phyloP scores from a whole-genome alignment of 2,113 vertebrate species.

The Irena cyanogastra region DNA sequence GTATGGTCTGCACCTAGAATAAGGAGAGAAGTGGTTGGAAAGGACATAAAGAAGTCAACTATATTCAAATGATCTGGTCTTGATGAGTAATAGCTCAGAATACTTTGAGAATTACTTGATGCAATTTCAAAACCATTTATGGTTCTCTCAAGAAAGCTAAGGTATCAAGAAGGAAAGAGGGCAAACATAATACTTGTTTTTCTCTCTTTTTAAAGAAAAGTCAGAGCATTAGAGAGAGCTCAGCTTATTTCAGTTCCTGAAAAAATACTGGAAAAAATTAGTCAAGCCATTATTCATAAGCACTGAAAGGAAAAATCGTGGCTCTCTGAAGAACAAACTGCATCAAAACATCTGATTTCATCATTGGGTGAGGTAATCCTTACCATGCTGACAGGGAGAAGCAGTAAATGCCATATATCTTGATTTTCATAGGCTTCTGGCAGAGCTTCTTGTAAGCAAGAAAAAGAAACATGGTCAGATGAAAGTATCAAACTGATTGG shows the following conservation, averaged over 20 bases:
- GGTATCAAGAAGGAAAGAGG: background rate
- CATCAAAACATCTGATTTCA: slow-evolving; percentile 12
- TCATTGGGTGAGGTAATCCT: slow-evolving; percentile 20
- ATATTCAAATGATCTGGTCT: background rate
- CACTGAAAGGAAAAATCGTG: background rate
- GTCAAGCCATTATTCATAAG: background rate
- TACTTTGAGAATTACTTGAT: background rate
- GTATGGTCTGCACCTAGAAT: background rate
- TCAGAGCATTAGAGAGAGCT: background rate
- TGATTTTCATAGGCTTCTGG: background rate
- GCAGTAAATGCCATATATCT: background rate
- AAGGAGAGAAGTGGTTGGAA: background rate
- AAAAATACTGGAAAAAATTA: slow-evolving; percentile 41
- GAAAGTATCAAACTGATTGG: background rate
- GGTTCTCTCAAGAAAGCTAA: background rate
- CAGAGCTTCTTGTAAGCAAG: background rate
- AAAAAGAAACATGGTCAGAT: background rate
- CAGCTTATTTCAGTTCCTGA: background rate
- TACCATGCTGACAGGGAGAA: background rate
- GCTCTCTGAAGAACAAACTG: background rate
- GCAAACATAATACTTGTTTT: background rate
- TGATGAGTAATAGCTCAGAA: background rate
- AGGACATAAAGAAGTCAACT: background rate
- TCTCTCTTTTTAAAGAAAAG: background rate
- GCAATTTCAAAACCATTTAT: background rate